Evolutionary conservation across 37 sponge, comb jelly and placozoan genomes (phyloP).

Genomic region (Beroe ovata): DNA sequence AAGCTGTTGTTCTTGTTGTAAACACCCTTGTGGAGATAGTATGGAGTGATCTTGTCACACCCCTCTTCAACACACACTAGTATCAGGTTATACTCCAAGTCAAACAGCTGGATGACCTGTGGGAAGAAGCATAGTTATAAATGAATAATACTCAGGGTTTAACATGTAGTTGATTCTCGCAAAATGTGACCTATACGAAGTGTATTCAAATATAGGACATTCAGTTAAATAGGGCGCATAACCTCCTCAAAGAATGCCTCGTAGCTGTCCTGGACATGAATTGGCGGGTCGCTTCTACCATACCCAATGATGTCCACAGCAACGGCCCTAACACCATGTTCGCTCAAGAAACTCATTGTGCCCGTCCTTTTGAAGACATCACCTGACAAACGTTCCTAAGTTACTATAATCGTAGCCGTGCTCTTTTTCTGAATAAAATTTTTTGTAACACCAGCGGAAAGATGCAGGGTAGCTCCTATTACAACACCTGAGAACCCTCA

Average conservation of each 20-base stretch:
- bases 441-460: too few species aligned
- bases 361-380: constrained; percentile 23
- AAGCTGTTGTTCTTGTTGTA: constrained; percentile 34
- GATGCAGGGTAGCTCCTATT: too few species aligned
- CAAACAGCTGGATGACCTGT: constrained; percentile 27
- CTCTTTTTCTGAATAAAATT: too few species aligned
- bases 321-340: constrained; percentile 25
- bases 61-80: constrained; percentile 38
- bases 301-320: constrained; percentile 23
- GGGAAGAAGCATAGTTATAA: too few species aligned
- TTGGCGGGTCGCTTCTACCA: constrained; percentile 37
- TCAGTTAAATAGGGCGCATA: too few species aligned
- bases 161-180: too few species aligned
- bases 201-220: too few species aligned
- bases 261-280: constrained; percentile 4
- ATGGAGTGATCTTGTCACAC: constrained; percentile 34
- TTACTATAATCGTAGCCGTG: too few species aligned
- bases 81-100: constrained; percentile 62
- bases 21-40: constrained; percentile 51
- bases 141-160: too few species aligned
- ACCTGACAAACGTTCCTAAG: too few species aligned
- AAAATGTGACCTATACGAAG: too few species aligned
- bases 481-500: too few species aligned
- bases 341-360: not conserved
- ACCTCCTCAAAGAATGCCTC: constrained; percentile 50